phyloP scores from a whole-genome alignment of 1,140 invertebrate genomes.

The Cydia amplana region DNA sequence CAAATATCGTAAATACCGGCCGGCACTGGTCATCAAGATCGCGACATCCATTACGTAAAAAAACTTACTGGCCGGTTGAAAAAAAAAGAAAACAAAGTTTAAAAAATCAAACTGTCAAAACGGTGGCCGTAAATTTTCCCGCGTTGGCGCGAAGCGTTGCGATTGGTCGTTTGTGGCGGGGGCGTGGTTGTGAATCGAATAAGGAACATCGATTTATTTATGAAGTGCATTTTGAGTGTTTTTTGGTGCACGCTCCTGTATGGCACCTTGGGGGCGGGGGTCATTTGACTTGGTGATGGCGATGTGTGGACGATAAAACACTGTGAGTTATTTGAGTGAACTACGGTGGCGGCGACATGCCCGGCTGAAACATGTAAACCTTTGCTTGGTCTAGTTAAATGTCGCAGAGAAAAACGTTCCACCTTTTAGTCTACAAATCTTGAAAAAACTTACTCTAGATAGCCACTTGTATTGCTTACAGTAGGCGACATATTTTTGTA shows the following conservation, averaged over 20 bases:
- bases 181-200: constrained; percentile 63
- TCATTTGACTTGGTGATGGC: constrained; percentile 58
- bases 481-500: too few species aligned
- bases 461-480: too few species aligned
- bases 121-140: constrained; percentile 71
- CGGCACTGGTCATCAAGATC: constrained; percentile 63
- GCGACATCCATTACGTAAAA: constrained; percentile 62
- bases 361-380: constrained; percentile 24
- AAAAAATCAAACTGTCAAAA: constrained; percentile 78
- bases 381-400: not conserved
- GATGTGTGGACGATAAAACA: constrained; percentile 33
- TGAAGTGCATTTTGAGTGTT: constrained; percentile 68
- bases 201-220: constrained; percentile 71
- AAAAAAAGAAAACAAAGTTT: constrained; percentile 65
- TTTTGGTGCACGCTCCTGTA: constrained; percentile 47
- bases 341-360: not conserved
- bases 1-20: constrained; percentile 45
- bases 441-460: too few species aligned
- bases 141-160: constrained; percentile 48
- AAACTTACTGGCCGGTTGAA: constrained; percentile 45
- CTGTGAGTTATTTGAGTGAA: constrained; percentile 21
- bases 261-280: constrained; percentile 47
- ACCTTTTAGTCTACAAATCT: too few species aligned
- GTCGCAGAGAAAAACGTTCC: too few species aligned
- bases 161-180: constrained; percentile 55